Evolutionary conservation across 1,140 invertebrate genomes (phyloP), one percentile per base, ranked within the genome.

Genomic region (Catajapyx aquilonaris): DNA sequence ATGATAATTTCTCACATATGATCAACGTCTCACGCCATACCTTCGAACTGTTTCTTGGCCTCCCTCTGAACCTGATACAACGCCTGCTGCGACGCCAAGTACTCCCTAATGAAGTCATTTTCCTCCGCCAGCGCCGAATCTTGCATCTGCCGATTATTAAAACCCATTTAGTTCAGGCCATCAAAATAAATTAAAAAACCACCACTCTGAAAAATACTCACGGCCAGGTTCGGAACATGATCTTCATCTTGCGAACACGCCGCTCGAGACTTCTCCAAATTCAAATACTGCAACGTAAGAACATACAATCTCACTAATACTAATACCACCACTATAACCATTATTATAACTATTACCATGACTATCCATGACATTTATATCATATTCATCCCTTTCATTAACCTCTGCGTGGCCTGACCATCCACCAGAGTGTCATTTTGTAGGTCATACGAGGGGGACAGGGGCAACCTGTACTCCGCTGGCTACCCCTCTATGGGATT

Each of bases 31-130:
- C 13, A 7, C 23, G 7, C 23, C 41, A 22, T 41, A 42, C 46
- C 46, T 46, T 43, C 41, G 15, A 45, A 46, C 10, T 44, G 15
- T 21, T 46, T 46, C 23, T 48, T 46, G 10, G 41, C 48, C 22
- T 47, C 49, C 34, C 49, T 50, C 34, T 53, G 52, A 20, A 45
- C 41, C 42, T 52, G 50, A 43, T 42, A 54, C 17, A 47, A 39
- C 30, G 51, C 47, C 15, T 50, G 50, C 40, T 54, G 52, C 17
- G 48, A 49, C 20, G 52, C 49, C 30, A 54, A 44, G 41, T 54
- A 54, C 10, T 52, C 49, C 31, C 49, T 44, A 15, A 54, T 41
- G 40, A 54, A 45, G 25, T 52, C 51, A 49, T 54, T 53, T 39
- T 53, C 46, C 28, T 51, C 48, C 32, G 41, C 46, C 31, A 49